Percentiles rank a stretch among this genome's conserved stretches.
These are phyloP conservation scores for Ondatra zibethicus DNA, from an alignment of 2,113 vertebrate genomes.

Conservation along the genomic window DNA sequence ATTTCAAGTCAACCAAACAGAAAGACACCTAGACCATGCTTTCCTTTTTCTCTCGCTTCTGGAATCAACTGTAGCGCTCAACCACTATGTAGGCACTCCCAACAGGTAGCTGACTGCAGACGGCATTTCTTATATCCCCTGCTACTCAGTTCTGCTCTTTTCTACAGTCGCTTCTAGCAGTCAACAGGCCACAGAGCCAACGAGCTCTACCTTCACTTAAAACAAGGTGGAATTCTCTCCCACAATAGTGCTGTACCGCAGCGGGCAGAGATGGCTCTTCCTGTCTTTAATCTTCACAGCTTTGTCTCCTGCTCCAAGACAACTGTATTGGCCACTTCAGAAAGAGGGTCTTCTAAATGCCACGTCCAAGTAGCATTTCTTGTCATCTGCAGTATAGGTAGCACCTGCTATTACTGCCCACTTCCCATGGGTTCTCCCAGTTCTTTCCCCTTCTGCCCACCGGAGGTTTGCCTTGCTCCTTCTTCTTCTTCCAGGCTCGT, in stretches of 20 bases:
- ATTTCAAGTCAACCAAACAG: constrained; percentile 27
- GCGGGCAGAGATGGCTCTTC: background rate
- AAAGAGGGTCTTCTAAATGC: background rate
- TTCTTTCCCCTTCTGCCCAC: constrained; percentile 31
- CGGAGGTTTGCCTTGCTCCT: background rate
- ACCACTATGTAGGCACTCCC: background rate
- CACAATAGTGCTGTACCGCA: background rate
- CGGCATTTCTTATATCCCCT: background rate
- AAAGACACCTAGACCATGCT: background rate
- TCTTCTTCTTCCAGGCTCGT: background rate
- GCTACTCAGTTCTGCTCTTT: background rate
- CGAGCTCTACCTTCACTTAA: background rate
- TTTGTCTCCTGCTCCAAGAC: background rate
- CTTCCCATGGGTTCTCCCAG: background rate
- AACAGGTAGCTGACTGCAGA: background rate
- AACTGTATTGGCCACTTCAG: background rate
- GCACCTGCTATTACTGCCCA: background rate
- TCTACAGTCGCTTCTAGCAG: constrained; percentile 25
- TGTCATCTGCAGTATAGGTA: background rate
- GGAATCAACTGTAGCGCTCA: background rate
- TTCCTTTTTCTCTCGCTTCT: background rate
- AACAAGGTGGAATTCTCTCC: constrained; percentile 15
- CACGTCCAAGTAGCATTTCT: background rate
- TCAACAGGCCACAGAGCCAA: constrained; percentile 2
- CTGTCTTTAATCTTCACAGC: background rate